phyloP scores from a whole-genome alignment of 2,797 vertebrate genomes.

The Chaetodon trifasciatus region DNA sequence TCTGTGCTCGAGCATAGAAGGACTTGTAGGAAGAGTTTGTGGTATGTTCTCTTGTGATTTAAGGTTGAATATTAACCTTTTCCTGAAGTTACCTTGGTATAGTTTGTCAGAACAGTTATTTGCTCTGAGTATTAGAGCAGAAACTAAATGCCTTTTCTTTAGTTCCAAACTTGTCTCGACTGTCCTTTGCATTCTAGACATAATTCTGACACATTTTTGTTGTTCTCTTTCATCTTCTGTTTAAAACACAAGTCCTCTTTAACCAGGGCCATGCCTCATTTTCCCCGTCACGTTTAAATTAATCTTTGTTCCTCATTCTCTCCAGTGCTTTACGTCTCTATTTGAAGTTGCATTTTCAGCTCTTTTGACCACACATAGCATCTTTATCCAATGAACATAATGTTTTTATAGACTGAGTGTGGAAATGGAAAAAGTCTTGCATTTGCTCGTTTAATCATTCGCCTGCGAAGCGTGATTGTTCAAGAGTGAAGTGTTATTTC shows the following conservation, averaged over 20 bases:
- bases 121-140: background rate
- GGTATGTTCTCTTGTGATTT: no score
- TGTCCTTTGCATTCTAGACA: background rate
- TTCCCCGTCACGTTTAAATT: background rate
- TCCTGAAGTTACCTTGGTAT: background rate
- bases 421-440: background rate
- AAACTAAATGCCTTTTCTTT: background rate
- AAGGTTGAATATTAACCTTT: background rate
- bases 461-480: constrained; percentile 16
- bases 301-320: background rate
- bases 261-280: background rate
- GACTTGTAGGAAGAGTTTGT: background rate
- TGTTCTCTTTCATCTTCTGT: background rate
- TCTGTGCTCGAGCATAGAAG: background rate
- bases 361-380: constrained; percentile 9
- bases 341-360: background rate
- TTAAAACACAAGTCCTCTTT: background rate
- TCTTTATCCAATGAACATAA: constrained; percentile 2
- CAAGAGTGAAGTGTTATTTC: constrained; percentile 11
- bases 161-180: background rate
- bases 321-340: background rate
- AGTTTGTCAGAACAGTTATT: background rate
- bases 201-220: background rate
- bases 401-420: constrained; percentile 16
- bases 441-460: constrained; percentile 31